Evolutionary conservation across 2,888 invertebrate species (phyloP), one percentile per base, ranked within the genome.

Genomic region (Aromia moschata): DNA sequence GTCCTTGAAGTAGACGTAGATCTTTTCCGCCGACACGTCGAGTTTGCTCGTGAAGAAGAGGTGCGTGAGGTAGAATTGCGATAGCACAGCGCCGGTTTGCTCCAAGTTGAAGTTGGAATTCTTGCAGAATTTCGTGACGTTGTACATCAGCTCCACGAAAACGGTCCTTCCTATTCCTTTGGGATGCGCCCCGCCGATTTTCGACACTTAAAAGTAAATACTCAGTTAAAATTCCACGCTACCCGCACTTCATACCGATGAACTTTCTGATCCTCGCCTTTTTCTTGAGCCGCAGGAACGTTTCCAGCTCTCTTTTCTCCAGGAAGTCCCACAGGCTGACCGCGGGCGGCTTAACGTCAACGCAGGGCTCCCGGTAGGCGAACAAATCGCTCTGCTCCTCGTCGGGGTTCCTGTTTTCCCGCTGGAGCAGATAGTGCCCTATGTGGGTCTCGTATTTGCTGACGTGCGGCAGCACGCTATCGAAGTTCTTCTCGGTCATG

Each of bases 61-160:
- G 56, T 81, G 80, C 0, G 79, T 77, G 54, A 77, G 60, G 65
- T 78, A 79, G 60, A 79, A 78, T 44, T 77, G 76, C 0, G 79
- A 77, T 17, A 80, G 65, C n/a, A 79, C 46, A 1, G 77, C 70
- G 30, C 76, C 78, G 25, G 69, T 67, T 72, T 80, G 77, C 47
- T 72, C 67, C 10, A 71, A 15, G 47, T 62, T 68, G 56, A 75
- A 77, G 11, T 66, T 56, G 1, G 62, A 58, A 47, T 62, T 68
- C 58, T 70, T 70, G 45, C 77, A 77, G 65, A 78, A 80, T 67
- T 76, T 76, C 17, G 68, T 60, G 0, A 72, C 72, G 36, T 71
- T 76, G 47, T 74, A 71, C 58, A 81, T 73, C 17, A 80, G 60
- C 63, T 80, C 78, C 10, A 73, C 60, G 36, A 74, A 70, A n/a